A percentile compares a stretch with the other conserved stretches of the same genome.
Evolutionary conservation across 2,113 vertebrate species (phyloP).

Genomic region (Acrocephalus kingi): DNA sequence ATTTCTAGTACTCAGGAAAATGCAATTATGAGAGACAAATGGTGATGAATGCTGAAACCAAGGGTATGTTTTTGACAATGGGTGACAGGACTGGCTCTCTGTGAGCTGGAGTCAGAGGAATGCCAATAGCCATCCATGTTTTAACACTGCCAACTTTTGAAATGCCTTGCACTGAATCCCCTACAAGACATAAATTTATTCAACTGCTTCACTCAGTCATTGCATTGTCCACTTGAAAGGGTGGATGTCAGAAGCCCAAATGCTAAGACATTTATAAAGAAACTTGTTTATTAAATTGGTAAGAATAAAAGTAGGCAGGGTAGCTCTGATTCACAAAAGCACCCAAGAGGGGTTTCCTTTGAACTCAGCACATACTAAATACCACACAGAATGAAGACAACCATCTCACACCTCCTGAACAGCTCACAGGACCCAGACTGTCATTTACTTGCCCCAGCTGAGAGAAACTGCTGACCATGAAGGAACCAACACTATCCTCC

Average conservation of each 20-base stretch:
- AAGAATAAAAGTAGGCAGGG: neutral
- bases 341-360: neutral
- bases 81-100: neutral
- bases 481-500: neutral
- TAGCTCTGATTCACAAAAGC: neutral
- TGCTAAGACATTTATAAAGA: neutral
- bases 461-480: neutral
- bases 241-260: neutral
- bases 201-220: neutral
- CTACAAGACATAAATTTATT: neutral
- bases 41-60: slow-evolving; percentile 23
- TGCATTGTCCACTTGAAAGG: neutral
- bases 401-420: neutral
- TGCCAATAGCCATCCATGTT: neutral
- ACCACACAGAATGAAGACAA: neutral
- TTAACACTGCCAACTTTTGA: neutral
- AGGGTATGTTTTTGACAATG: slow-evolving; percentile 3
- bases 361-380: neutral
- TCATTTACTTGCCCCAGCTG: neutral
- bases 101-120: neutral
- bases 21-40: slow-evolving; percentile 20
- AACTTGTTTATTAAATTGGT: neutral
- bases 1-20: slow-evolving; percentile 40
- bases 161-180: neutral
- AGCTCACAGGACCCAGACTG: neutral